These are phyloP conservation scores for Gopherus evgoodei DNA, from an alignment of 2,113 vertebrate species.

Conservation along the genomic window DNA sequence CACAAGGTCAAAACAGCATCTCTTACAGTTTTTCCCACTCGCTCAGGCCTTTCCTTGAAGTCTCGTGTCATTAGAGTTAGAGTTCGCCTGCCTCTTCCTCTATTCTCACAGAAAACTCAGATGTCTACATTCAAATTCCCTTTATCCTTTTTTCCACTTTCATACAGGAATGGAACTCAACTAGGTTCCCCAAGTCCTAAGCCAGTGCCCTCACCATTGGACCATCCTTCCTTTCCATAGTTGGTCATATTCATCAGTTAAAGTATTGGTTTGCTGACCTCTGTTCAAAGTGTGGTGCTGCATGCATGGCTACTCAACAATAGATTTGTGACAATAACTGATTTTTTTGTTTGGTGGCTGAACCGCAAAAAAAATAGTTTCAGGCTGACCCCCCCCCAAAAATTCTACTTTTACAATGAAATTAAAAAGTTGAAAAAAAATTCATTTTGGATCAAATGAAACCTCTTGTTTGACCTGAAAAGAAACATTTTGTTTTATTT, in stretches of 20 bases:
- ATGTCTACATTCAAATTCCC: no score
- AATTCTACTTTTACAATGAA: not conserved
- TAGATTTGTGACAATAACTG: not conserved
- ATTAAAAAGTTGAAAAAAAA: not conserved
- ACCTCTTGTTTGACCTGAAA: not conserved
- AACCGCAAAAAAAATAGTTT: not conserved
- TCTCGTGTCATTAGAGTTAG: no score
- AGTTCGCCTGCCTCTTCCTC: no score
- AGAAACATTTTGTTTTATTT: no score
- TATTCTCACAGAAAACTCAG: no score
- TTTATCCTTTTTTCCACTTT: no score
- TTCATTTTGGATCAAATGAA: not conserved
- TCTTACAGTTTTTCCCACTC: no score
- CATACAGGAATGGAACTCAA: not conserved
- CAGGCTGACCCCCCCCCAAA: not conserved
- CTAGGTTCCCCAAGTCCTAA: not conserved
- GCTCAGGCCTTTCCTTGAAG: no score
- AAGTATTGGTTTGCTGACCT: not conserved
- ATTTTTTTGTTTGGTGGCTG: not conserved
- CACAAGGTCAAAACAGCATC: no score
- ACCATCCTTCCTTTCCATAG: not conserved
- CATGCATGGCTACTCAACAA: not conserved
- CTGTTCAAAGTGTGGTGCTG: not conserved
- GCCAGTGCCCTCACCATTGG: not conserved
- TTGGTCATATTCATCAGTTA: not conserved